A percentile compares a stretch with the other conserved stretches of the same genome.
These are phyloP conservation scores for Microctenopoma steveboyesi DNA, from an alignment of 2,797 vertebrate species.

Conservation along the genomic window DNA sequence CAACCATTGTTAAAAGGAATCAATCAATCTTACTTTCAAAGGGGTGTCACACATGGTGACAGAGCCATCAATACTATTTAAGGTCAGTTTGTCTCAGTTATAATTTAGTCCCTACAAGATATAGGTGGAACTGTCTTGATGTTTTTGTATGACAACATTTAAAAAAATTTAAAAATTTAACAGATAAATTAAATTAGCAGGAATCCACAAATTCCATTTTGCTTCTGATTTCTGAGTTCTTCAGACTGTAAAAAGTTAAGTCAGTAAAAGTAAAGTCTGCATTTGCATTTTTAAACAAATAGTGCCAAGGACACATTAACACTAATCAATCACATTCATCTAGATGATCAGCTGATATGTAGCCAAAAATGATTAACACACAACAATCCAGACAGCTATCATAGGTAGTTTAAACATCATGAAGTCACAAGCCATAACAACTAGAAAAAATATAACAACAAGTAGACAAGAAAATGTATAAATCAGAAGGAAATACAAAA, in stretches of 20 bases:
- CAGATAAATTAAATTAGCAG: constrained; percentile 8
- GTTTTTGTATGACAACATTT: background rate
- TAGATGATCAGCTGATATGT: background rate
- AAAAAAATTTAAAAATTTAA: background rate
- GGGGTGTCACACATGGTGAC: constrained; percentile 22
- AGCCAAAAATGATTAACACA: too few relatives aligned
- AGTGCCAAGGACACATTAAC: background rate
- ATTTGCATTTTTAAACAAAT: background rate
- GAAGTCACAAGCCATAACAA: too few relatives aligned
- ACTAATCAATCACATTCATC: too few relatives aligned
- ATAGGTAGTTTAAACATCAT: too few relatives aligned
- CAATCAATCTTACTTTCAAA: constrained; percentile 46
- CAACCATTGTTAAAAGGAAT: constrained; percentile 33
- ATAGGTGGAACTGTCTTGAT: background rate
- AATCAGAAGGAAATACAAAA: background rate
- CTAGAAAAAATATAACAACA: background rate
- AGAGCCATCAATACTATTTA: constrained; percentile 22
- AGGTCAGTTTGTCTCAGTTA: constrained; percentile 24
- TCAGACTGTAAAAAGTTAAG: background rate
- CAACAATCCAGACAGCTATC: too few relatives aligned
- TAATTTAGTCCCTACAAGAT: constrained; percentile 9
- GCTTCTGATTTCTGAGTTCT: background rate
- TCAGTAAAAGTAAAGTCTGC: too few relatives aligned
- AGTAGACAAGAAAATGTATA: background rate
- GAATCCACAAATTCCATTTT: background rate